Evolutionary conservation across 1,140 invertebrate genomes (phyloP), one percentile per base, ranked within the genome.

Genomic region (Ganaspis sp.): DNA sequence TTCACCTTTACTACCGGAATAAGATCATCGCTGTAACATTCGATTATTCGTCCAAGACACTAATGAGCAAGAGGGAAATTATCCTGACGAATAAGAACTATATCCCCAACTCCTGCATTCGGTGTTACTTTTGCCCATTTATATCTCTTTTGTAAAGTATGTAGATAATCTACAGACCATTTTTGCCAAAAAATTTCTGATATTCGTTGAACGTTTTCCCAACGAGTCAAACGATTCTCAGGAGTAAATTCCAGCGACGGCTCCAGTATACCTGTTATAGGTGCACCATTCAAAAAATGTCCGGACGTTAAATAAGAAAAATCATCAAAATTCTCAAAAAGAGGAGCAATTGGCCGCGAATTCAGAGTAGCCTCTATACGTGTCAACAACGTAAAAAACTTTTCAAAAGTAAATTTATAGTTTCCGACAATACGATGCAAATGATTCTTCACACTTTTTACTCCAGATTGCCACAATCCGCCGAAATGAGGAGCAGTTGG

Each of bases 261-360:
- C 69, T 71, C 4, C 11, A 26, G 69, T 1, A 76, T 72, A 19
- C 40, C 29, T 26, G 9, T 19, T 9, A 58, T 0, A 3, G 58
- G 37, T 0, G 26, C 12, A 9, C 71, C 71, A 0, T 1, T 42
- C 9, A 42, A 42, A 42, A 42, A 42, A 42, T 42, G 40, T 4
- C 40, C 40, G 4, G 40, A 69, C 12, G 6, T 73, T n/a, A 70
- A 73, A 77, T 38, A 73, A 53, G 83, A 92, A 11, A 75, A 70
- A 40, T 73, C 58, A 2, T 74, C 38, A 37, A 74, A 0, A 8
- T 80, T n/a, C 3, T 74, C 40, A 19, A 40, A 77, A 12, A 84
- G 23, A 12, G 54, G 69, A 15, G 69, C 70, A 81, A 42, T 17
- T 19, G 70, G 4, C 1, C 40, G 40, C 2, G 40, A 42, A 9